Conservation (phyloP, 2,113 vertebrate species). For the Diadophis punctatus region DNA sequence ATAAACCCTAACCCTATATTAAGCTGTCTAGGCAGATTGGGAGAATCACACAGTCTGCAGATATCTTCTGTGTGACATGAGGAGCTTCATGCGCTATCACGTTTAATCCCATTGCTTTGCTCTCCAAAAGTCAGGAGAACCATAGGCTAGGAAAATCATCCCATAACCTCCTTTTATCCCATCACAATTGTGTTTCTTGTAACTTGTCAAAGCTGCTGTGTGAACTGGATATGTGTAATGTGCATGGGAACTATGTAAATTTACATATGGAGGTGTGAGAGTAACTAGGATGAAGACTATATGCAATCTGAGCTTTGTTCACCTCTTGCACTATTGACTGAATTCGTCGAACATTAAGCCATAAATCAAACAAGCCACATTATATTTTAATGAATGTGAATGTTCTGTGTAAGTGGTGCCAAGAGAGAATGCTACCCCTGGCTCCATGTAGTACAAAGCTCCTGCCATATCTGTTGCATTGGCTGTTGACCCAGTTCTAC, state of each 20-base stretch:
- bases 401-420: background rate
- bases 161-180: background rate
- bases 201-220: background rate
- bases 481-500: background rate
- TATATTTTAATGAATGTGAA: background rate
- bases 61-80: background rate
- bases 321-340: background rate
- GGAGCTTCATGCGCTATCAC: background rate
- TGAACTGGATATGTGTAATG: background rate
- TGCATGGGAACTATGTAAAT: background rate
- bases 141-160: background rate
- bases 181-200: background rate
- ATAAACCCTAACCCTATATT: background rate
- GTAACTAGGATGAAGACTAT: background rate
- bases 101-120: background rate
- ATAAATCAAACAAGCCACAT: background rate
- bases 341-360: background rate
- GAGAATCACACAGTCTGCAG: background rate
- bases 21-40: background rate
- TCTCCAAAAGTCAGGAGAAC: background rate
- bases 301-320: background rate
- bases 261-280: background rate
- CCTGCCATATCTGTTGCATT: background rate
- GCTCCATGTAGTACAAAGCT: background rate
- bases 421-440: background rate